Base-by-base conservation (phyloP, 1,140 invertebrate genomes). In the Drosophila nigromelanica region DNA sequence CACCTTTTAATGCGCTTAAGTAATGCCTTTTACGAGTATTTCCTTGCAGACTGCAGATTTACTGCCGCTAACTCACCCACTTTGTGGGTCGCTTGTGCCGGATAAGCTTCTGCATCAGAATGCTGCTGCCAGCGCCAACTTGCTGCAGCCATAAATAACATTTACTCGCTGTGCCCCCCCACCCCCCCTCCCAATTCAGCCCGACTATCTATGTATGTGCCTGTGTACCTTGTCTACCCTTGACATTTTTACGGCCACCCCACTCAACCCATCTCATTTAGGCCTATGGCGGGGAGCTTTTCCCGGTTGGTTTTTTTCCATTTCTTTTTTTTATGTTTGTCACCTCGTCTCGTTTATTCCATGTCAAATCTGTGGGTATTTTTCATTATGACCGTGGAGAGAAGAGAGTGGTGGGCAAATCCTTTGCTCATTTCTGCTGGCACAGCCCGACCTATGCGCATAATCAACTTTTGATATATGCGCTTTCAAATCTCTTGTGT, bases 391-490 rank as follows among this genome's bases (percentile, higher is more conserved):
- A 21, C 21, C 71, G 59, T 35, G 61, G 35, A 73, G 35, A 24
- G 4, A 47, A 5, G 10, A 14, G 15, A 12, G 15, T 12, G 21
- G 10, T n/a, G 27, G 5, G 6, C 18, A 14, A 70, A 69, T 62
- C 52, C 63, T 67, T 54, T 73, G 68, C 73, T 66, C 77, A 79
- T 58, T 80, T 70, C 39, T 43, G 72, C 50, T 56, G 45, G 58
- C 45, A 50, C 43, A 42, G 33, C 39, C 51, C 50, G 61, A 12
- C 12, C 62, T 45, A 39, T 75, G 73, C 78, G 81, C 78, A 86
- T 86, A 86, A 86, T 86, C 82, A 86, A 86, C 82, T 87, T 86
- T 86, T 87, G 82, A 85, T 86, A 69, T 83, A 75, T 80, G 80
- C 70, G 81, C 78, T 85, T 81, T 87, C 73, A 83, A 90, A 80